Conservation (phyloP, 2,113 vertebrate genomes). For the Toxotes chatareus region DNA sequence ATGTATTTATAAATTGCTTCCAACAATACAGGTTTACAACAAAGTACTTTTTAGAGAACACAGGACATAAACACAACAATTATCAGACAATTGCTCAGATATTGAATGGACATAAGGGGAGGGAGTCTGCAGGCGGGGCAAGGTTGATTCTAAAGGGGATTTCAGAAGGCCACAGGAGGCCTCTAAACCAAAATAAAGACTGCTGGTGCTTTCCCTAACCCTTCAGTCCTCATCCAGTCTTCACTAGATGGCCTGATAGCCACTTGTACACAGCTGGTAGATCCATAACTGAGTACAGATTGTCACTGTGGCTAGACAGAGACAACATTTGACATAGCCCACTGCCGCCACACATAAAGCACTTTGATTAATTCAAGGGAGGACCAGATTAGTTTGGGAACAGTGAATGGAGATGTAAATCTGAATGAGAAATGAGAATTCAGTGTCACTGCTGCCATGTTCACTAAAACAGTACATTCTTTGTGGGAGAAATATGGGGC, state of each 20-base stretch:
- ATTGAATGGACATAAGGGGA: conserved; percentile 40
- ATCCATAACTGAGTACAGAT: conserved; percentile 46
- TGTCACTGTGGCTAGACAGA: conserved; percentile 23
- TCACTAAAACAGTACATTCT: conserved; percentile 11
- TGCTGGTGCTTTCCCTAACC: conserved; percentile 59
- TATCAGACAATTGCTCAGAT: conserved; percentile 62
- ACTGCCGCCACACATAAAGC: conserved; percentile 22
- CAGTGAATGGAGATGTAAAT: conserved; percentile 37
- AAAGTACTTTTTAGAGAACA: conserved; percentile 60
- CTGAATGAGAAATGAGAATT: conserved; percentile 41
- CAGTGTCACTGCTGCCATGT: conserved; percentile 3
- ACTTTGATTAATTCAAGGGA: conserved; percentile 47
- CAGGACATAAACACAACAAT: conserved; percentile 62
- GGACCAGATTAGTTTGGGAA: conserved; percentile 26
- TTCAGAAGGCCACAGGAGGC: conserved; percentile 58
- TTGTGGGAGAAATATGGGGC: conserved; percentile 26
- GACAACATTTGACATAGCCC: neutral
- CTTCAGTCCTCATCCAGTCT: conserved; percentile 13
- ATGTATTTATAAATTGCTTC: conserved; percentile 52
- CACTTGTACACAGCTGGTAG: conserved; percentile 61
- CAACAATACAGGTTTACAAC: conserved; percentile 66
- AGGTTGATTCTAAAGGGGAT: conserved; percentile 45
- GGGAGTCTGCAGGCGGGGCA: conserved; percentile 25
- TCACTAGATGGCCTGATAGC: conserved; percentile 49
- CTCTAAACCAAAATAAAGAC: conserved; percentile 64